Base-by-base conservation (phyloP, 2,113 vertebrate species). In the Ginglymostoma cirratum region DNA sequence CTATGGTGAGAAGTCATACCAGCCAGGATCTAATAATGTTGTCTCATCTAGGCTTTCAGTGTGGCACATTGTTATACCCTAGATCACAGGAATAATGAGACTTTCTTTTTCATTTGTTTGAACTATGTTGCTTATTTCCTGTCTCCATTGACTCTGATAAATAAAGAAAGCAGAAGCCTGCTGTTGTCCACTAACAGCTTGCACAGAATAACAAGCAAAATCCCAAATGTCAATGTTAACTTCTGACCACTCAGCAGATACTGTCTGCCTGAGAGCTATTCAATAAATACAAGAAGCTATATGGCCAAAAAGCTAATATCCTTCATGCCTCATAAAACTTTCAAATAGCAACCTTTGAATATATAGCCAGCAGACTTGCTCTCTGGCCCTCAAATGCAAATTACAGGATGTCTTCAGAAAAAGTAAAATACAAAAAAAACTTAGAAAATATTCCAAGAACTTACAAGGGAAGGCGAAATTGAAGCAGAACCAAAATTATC, bases 341-440 rank as follows among this genome's bases (percentile, higher is more conserved):
- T 92, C 55, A 92, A n/a, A n/a, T n/a, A 65, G 87, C 87, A 93
- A 66, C 61, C 89, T 93, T 93, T 93, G 89, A 93, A 93, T n/a
- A 66, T n/a, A 66, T 10, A 93, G 55, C 89, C 61, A 93, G 61
- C 61, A 93, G 3, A 66, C 66, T 66, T 93, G 89, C 30, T 90
- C 52, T 61, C 87, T 90, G 87, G 4, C 52, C 15, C 55, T 12
- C 87, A 90, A 90, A 90, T 90, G 55, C 89, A 93, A 93, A 66
- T 42, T 93, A 66, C 34, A 21, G 34, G n/a, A 38, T 23, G 55
- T 93, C 38, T 93, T 34, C 55, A 66, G 17, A 34, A 66, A 38
- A 67, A 66, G 67, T 30, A 66, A 65, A 38, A 66, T 66, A 66
- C 61, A 0, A 67, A 93, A 92, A 90, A 19, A 34, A 10, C 15